Conservation (phyloP, 1,140 invertebrate genomes). For the Nymphalis io region DNA sequence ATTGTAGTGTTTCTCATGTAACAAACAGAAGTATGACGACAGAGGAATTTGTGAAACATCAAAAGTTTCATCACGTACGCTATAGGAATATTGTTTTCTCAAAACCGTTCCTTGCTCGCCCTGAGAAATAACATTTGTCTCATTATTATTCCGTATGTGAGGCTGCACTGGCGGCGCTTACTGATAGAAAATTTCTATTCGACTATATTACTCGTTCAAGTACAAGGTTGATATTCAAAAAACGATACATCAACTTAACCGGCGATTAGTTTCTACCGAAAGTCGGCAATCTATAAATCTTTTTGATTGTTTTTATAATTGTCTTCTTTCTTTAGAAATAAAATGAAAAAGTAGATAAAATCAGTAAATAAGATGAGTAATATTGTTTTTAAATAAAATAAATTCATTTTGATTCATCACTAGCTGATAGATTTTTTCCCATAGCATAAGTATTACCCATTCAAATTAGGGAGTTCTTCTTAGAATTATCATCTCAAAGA, state of each 20-base stretch:
- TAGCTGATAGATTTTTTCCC: not conserved
- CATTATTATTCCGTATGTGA: constrained; percentile 61
- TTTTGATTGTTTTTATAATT: not conserved
- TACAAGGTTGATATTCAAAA: constrained; percentile 21
- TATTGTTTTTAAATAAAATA: not conserved
- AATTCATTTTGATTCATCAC: not conserved
- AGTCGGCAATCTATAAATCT: not conserved
- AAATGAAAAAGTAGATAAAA: too few species aligned
- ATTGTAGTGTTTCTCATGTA: constrained; percentile 59
- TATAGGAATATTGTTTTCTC: constrained; percentile 77
- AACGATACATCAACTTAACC: constrained; percentile 29
- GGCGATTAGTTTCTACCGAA: constrained; percentile 38
- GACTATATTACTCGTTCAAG: constrained; percentile 36
- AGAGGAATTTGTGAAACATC: constrained; percentile 67
- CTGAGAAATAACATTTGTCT: constrained; percentile 63
- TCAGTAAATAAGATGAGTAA: not conserved
- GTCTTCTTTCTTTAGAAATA: too few species aligned
- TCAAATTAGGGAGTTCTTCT: not conserved
- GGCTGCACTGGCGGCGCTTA: constrained; percentile 49
- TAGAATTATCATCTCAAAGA: not conserved
- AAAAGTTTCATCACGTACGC: constrained; percentile 56
- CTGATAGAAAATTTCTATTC: constrained; percentile 60
- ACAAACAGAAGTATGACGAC: constrained; percentile 68
- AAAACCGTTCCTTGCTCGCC: constrained; percentile 71
- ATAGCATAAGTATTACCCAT: not conserved